Conservation (phyloP, 2,888 invertebrate genomes). For the Ectemnius cavifrons region DNA sequence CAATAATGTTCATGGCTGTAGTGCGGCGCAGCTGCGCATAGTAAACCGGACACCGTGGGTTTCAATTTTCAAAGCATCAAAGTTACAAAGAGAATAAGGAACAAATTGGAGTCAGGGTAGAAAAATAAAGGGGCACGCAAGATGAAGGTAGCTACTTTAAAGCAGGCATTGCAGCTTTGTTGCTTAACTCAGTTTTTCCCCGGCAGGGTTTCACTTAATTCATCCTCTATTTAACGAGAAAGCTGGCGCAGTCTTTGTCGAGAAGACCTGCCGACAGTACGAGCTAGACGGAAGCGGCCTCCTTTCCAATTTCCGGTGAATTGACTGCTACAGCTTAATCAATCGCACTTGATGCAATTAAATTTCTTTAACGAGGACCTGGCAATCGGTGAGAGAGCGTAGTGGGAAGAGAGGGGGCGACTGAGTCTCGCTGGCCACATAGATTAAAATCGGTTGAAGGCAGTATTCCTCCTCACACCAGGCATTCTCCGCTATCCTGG, state of each 20-base stretch:
- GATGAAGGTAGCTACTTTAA: background rate
- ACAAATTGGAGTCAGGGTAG: slow-evolving; percentile 36
- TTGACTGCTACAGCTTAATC: slow-evolving; percentile 43
- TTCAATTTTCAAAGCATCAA: slow-evolving; percentile 45
- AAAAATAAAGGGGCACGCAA: slow-evolving; percentile 15
- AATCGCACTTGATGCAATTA: slow-evolving; percentile 58
- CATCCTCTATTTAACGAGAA: slow-evolving; percentile 39
- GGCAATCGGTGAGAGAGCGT: slow-evolving; percentile 47
- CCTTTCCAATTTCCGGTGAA: slow-evolving; percentile 51
- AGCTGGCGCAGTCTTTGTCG: slow-evolving; percentile 33
- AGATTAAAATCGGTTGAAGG: slow-evolving; percentile 55
- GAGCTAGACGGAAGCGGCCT: slow-evolving; percentile 4
- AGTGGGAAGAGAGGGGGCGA: background rate
- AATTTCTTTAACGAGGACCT: slow-evolving; percentile 58
- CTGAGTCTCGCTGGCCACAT: slow-evolving; percentile 31
- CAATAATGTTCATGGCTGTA: slow-evolving; percentile 47
- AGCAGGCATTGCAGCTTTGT: slow-evolving; percentile 31
- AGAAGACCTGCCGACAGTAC: background rate
- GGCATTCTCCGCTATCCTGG: slow-evolving; percentile 1
- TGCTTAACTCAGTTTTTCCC: slow-evolving; percentile 46
- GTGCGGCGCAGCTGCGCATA: background rate
- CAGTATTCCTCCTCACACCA: slow-evolving; percentile 13
- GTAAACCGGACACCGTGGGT: too few species aligned
- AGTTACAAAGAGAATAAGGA: slow-evolving; percentile 47
- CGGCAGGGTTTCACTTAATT: slow-evolving; percentile 21